These are phyloP conservation scores for Andrena flavipes DNA, from an alignment of 2,888 invertebrate species.

Conservation along the genomic window DNA sequence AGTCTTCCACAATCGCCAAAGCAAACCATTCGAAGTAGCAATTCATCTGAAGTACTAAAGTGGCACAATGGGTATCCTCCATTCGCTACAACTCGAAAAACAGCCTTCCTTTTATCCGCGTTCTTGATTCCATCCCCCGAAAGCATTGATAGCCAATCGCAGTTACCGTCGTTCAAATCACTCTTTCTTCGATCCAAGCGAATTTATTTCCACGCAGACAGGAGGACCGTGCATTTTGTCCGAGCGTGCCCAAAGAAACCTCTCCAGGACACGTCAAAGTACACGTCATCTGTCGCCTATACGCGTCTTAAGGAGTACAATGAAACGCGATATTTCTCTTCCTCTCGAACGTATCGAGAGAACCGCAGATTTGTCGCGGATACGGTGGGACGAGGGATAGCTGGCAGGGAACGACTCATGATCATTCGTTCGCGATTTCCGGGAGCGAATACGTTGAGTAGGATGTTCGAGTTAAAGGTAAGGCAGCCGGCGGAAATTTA, in stretches of 20 bases:
- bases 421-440: slow-evolving; percentile 69
- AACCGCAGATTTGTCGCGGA: slow-evolving; percentile 27
- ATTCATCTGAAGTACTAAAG: neutral
- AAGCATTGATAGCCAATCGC: neutral
- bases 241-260: neutral
- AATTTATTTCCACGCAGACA: neutral
- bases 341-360: neutral
- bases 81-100: too few species aligned
- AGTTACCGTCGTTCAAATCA: too few species aligned
- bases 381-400: slow-evolving; percentile 7
- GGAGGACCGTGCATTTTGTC: neutral
- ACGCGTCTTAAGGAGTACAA: neutral
- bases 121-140: neutral
- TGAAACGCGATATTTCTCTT: neutral
- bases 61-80: neutral
- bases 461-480: slow-evolving; percentile 56
- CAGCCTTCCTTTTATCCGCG: too few species aligned
- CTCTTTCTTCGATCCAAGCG: too few species aligned
- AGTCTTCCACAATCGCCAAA: neutral
- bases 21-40: neutral
- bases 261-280: neutral
- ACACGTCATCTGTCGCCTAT: neutral
- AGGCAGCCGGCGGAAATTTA: slow-evolving; percentile 63
- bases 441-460: slow-evolving; percentile 57
- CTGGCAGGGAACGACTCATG: neutral